Conservation (phyloP, 2,888 invertebrate species). For the Aquatica leii region DNA sequence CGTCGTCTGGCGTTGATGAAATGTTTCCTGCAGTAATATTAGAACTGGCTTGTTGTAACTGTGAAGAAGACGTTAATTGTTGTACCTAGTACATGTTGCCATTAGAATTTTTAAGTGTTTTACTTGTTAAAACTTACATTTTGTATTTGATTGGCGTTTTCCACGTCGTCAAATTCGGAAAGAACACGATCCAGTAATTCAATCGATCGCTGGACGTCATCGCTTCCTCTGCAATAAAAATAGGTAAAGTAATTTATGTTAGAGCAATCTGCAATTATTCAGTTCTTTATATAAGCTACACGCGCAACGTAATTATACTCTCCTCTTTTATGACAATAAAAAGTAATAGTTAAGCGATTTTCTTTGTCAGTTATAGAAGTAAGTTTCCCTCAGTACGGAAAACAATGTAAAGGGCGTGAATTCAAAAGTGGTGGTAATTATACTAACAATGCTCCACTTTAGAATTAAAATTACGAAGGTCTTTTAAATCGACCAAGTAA, state of each 20-base stretch:
- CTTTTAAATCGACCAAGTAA: slow-evolving; percentile 9
- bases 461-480: slow-evolving; percentile 7
- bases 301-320: no score
- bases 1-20: slow-evolving; percentile 65
- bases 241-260: slow-evolving; percentile 15
- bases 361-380: slow-evolving; percentile 10
- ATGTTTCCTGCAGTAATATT: slow-evolving; percentile 64
- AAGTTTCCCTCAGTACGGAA: not conserved
- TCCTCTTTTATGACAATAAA: not conserved
- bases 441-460: slow-evolving; percentile 11
- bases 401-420: slow-evolving; percentile 10
- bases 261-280: no score
- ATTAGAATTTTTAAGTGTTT: not conserved
- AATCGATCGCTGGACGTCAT: slow-evolving; percentile 88
- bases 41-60: slow-evolving; percentile 58
- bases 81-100: slow-evolving; percentile 57
- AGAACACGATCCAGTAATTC: slow-evolving; percentile 88
- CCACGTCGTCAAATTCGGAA: slow-evolving; percentile 88
- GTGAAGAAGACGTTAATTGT: slow-evolving; percentile 57
- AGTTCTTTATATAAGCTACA: no score
- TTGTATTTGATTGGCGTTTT: slow-evolving; percentile 65
- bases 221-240: slow-evolving; percentile 73
- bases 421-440: slow-evolving; percentile 7
- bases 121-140: slow-evolving; percentile 45
- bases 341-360: not conserved